Conservation (phyloP, 2,888 invertebrate species). For the Cactoblastis cactorum region DNA sequence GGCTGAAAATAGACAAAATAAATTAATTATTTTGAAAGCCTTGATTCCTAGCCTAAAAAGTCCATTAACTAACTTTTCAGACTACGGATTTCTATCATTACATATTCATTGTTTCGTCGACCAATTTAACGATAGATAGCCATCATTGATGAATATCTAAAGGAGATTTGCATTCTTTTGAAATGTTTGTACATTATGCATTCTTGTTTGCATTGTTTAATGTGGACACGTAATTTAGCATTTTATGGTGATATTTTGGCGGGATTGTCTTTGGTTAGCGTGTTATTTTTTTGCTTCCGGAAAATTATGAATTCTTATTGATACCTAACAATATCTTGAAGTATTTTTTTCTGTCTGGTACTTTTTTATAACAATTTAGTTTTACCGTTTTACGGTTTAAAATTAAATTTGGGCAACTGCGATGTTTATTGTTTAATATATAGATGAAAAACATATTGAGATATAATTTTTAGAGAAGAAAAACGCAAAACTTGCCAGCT, state of each 20-base stretch:
- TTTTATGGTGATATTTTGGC: neutral
- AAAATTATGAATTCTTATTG: no score
- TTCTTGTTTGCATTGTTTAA: slow-evolving; percentile 10
- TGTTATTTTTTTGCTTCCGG: neutral
- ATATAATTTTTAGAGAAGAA: no score
- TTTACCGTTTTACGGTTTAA: no score
- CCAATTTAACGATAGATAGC: slow-evolving; percentile 42
- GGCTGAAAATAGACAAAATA: no score
- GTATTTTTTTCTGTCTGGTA: no score
- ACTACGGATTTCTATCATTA: slow-evolving; percentile 23
- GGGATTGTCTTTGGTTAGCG: slow-evolving; percentile 9
- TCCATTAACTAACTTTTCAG: slow-evolving; percentile 10
- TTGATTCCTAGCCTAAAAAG: slow-evolving; percentile 51
- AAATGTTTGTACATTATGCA: slow-evolving; percentile 17
- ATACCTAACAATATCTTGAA: neutral
- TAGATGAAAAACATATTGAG: no score
- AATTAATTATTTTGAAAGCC: no score
- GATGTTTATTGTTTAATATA: no score
- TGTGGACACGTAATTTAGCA: slow-evolving; percentile 6
- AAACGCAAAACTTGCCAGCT: no score
- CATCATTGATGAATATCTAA: slow-evolving; percentile 36
- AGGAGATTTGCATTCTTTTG: slow-evolving; percentile 35
- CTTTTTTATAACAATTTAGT: no score
- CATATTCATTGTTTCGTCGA: slow-evolving; percentile 42
- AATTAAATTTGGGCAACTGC: no score